Base-by-base conservation (phyloP, 2,797 vertebrate genomes). In the Crax fasciolata region DNA sequence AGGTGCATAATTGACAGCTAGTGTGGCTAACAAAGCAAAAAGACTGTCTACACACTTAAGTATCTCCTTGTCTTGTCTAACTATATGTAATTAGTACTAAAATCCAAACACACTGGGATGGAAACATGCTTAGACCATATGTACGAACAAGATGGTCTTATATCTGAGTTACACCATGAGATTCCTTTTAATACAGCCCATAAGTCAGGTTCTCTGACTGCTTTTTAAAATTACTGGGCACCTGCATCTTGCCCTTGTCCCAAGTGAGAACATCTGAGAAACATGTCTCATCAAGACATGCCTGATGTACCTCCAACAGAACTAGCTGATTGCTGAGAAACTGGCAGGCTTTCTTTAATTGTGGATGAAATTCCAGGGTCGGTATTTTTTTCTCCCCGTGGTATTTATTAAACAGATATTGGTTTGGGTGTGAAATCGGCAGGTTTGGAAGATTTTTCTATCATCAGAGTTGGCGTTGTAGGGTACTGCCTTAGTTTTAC, bases 391-490 rank as follows among this genome's bases (percentile, higher is more conserved):
- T 30, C 62, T 72, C 24, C 32, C 39, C 13, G 7, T n/a, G 6
- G 32, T 87, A 75, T 87, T 91, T 92, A 85, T 92, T 80, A 92
- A 95, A 84, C 48, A 94, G 52, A 55, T 0, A 0, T 49, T 74
- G 35, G 39, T 92, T 80, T 84, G 87, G 65, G 82, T 79, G 61
- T 92, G 94, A 92, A 93, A 58, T 55, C 1, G 1, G 30, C 57
- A 92, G 72, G 65, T 61, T 46, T 67, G 89, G 89, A 89, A 93
- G 94, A 84, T 41, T 30, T 83, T 93, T 74, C 49, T 67, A 27
- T 57, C 57, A 83, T 39, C 75, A 63, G 75, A 76, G 63, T 5
- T 63, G 81, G 12, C 87, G 78, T 89, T 93, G 84, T 61, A 39
- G 75, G 72, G 72, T 63, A 67, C 71, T 70, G 52, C 59, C 72